phyloP scores from a whole-genome alignment of 2,888 invertebrate species.

The Drosophila kuntzei region DNA sequence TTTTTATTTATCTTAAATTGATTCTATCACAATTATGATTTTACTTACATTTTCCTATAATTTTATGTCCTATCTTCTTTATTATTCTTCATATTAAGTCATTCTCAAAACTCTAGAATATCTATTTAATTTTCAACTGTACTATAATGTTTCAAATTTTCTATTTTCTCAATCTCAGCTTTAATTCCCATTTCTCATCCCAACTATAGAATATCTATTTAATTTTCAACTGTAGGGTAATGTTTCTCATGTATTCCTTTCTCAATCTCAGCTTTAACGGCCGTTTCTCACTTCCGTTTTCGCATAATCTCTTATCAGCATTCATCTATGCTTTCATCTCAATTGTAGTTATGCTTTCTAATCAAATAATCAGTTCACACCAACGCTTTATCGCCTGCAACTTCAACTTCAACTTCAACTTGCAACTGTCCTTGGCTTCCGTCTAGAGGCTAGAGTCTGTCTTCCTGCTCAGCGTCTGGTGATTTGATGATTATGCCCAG shows the following conservation, averaged over 20 bases:
- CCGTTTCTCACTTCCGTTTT: not conserved
- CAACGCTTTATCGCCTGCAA: conserved; percentile 55
- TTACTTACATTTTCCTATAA: too few species aligned
- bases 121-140: not conserved
- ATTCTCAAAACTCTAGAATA: too few species aligned
- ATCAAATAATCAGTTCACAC: conserved; percentile 61
- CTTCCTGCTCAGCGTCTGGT: conserved; percentile 28
- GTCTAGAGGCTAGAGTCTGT: conserved; percentile 12
- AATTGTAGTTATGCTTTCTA: conserved; percentile 46
- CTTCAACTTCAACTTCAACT: conserved; percentile 31
- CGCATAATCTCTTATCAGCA: conserved; percentile 19
- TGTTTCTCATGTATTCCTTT: not conserved
- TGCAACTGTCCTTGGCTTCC: conserved; percentile 39
- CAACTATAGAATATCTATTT: not conserved
- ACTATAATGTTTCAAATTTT: not conserved
- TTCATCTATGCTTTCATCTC: conserved; percentile 33
- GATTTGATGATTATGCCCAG: conserved; percentile 63
- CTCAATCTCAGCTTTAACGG: not conserved
- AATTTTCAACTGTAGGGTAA: not conserved
- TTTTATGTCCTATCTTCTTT: too few species aligned
- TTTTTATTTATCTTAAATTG: not conserved
- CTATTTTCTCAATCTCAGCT: not conserved
- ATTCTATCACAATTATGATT: too few species aligned
- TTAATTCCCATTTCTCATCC: not conserved
- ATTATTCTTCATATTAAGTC: not conserved